phyloP scores from a whole-genome alignment of 92 coral and sea anemone genomes.

The Siderastrea radians region DNA sequence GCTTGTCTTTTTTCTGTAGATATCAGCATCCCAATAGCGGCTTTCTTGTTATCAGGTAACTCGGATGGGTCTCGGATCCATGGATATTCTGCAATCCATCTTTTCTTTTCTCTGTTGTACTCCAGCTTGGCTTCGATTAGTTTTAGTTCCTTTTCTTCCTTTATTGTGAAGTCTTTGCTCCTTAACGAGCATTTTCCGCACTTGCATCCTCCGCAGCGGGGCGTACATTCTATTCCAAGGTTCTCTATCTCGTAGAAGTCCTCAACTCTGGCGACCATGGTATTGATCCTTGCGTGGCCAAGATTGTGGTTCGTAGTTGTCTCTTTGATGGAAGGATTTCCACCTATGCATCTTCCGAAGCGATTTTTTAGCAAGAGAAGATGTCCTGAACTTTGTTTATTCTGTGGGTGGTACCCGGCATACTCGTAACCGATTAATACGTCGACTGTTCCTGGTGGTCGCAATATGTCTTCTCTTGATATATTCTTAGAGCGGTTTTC shows the following conservation, averaged over 20 bases:
- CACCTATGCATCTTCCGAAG: constrained; percentile 61
- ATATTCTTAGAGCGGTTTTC: no score
- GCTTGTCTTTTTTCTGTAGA: constrained; percentile 18
- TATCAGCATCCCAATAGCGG: constrained; percentile 46
- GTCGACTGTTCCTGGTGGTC: constrained; percentile 55
- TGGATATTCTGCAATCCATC: constrained; percentile 67
- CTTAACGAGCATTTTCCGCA: constrained; percentile 62
- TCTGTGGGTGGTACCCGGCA: constrained; percentile 51
- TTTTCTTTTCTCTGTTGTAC: constrained; percentile 47
- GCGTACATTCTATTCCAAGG: constrained; percentile 24
- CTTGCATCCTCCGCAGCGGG: constrained; percentile 54
- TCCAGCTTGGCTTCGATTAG: constrained; percentile 1
- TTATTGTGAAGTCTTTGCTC: constrained; percentile 45
- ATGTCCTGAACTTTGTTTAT: constrained; percentile 63
- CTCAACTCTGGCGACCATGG: constrained; percentile 16
- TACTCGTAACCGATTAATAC: constrained; percentile 60
- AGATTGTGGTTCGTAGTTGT: neutral
- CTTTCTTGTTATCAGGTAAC: constrained; percentile 50
- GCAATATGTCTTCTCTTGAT: constrained; percentile 38
- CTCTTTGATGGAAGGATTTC: constrained; percentile 17
- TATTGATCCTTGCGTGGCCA: neutral
- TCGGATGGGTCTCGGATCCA: constrained; percentile 59
- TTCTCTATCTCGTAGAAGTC: constrained; percentile 54
- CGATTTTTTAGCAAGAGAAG: constrained; percentile 55
- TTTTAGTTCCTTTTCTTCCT: constrained; percentile 31